These are phyloP conservation scores for Andrena hattorfiana DNA, from an alignment of 2,888 invertebrate genomes.

Conservation along the genomic window DNA sequence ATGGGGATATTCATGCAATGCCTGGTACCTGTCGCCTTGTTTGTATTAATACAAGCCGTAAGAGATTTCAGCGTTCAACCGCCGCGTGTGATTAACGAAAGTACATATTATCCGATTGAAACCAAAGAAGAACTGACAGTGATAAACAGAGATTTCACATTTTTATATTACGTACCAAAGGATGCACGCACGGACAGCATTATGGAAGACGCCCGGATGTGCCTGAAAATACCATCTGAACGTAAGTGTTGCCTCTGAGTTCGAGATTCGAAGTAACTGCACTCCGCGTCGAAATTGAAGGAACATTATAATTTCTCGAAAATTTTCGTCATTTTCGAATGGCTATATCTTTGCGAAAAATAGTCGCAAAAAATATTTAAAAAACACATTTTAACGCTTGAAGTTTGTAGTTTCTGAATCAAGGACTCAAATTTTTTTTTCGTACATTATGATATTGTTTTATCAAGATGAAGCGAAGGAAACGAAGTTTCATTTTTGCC, in stretches of 20 bases:
- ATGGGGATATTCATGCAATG: constrained; percentile 77
- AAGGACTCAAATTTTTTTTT: too few species aligned
- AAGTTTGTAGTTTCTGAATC: too few species aligned
- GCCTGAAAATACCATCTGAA: constrained; percentile 68
- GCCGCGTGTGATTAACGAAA: constrained; percentile 65
- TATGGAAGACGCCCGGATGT: constrained; percentile 72
- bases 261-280: too few species aligned
- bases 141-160: constrained; percentile 13
- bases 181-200: constrained; percentile 71
- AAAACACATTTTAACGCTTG: too few species aligned
- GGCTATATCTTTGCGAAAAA: too few species aligned
- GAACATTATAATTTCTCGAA: too few species aligned
- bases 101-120: constrained; percentile 71
- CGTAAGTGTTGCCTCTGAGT: constrained; percentile 66
- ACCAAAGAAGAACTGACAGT: constrained; percentile 43
- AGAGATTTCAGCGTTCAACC: constrained; percentile 73
- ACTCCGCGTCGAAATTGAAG: too few species aligned
- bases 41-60: constrained; percentile 75
- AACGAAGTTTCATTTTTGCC: too few species aligned
- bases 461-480: too few species aligned
- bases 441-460: too few species aligned
- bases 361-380: too few species aligned
- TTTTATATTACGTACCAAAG: constrained; percentile 77
- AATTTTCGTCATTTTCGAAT: too few species aligned
- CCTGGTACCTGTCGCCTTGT: constrained; percentile 76